Evolutionary conservation across 2,888 invertebrate genomes (phyloP).

Genomic region (Leistus spinibarbis): DNA sequence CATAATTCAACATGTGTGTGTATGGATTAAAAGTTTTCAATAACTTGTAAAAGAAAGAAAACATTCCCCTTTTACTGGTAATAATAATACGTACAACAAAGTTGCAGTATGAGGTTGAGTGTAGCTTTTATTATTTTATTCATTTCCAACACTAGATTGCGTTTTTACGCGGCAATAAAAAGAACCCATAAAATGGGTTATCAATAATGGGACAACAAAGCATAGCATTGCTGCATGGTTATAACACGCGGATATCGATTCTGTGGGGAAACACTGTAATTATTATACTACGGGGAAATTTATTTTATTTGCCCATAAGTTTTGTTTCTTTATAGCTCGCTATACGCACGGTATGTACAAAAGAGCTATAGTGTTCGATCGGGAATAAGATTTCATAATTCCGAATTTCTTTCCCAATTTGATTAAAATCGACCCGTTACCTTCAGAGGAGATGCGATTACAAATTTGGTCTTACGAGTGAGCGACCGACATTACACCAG

Average conservation of each 20-base stretch:
- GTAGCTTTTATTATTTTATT: background rate
- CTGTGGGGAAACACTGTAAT: background rate
- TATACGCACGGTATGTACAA: too few species aligned
- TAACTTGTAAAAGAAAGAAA: background rate
- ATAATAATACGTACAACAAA: background rate
- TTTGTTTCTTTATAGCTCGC: too few species aligned
- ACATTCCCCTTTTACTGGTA: background rate
- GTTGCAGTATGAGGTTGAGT: background rate
- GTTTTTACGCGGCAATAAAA: conserved; percentile 27
- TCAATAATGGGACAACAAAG: conserved; percentile 31
- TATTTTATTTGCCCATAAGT: background rate
- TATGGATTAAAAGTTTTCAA: background rate
- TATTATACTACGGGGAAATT: background rate
- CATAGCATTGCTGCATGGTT: background rate
- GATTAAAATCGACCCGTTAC: too few species aligned
- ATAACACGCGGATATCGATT: background rate
- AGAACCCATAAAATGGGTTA: conserved; percentile 21
- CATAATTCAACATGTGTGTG: too few species aligned
- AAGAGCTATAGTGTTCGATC: too few species aligned
- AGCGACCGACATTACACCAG: too few species aligned
- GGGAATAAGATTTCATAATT: too few species aligned
- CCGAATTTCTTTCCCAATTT: too few species aligned
- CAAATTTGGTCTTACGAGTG: too few species aligned
- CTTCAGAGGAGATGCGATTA: too few species aligned
- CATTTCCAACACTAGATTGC: conserved; percentile 19